Evolutionary conservation across 2,113 vertebrate species (phyloP), one percentile per base, ranked within the genome.

Genomic region (Suricata suricatta): DNA sequence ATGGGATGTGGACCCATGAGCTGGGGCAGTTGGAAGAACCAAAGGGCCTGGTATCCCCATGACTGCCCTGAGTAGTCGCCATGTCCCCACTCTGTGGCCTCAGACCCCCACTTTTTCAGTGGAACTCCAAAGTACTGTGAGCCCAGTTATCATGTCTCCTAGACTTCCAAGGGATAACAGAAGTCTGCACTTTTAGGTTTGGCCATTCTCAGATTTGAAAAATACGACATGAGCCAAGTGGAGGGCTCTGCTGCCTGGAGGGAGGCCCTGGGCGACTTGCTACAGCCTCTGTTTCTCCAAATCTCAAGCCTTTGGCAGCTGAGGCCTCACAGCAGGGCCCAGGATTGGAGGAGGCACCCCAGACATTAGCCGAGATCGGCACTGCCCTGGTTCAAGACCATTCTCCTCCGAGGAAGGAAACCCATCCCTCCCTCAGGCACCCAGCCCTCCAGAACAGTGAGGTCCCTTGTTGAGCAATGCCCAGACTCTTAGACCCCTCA

Each of bases 71-170:
- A 68, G 21, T 38, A 80, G 71, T 16, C 2, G 5, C 54, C 5
- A 16, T 0, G 17, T 57, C 82, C 44, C 80, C 14, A 27, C 35
- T n/a, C 44, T 19, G 31, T 27, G n/a, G 19, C 54, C 83, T 17
- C 23, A 35, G 23, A n/a, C 68, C 1, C 0, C 41, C 38, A 27
- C 25, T 47, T 3, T 3, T 2, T 69, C 71, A 5, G 16, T 12
- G 27, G 35, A 10, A 31, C 13, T 41, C 57, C 9, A 2, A 63
- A 29, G 21, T 3, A 3, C 12, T 0, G 0, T 9, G 38, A 50
- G 23, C 33, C 15, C 86, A 41, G 21, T 82, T 54, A 31, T 14
- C 23, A 14, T 19, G 60, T 25, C 15, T 19, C 60, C 35, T 5
- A 23, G 83, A 35, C 57, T 35, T 29, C 47, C 25, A 31, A 86